A percentile compares a stretch with the other conserved stretches of the same genome.
phyloP scores from a whole-genome alignment of 2,113 vertebrate species.

The Lepus timidus region DNA sequence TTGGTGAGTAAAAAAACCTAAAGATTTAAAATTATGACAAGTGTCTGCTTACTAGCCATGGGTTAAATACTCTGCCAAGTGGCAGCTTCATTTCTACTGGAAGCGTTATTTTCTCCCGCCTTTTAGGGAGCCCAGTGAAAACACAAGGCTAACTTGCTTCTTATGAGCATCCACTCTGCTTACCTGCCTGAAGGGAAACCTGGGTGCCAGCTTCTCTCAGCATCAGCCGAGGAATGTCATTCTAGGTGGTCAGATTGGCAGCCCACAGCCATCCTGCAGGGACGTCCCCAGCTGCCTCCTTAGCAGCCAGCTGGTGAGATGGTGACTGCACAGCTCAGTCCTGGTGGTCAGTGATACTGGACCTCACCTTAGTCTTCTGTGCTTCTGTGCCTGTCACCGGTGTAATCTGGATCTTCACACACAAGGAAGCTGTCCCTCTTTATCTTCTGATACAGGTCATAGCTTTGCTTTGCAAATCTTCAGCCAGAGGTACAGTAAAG shows the following conservation, averaged over 20 bases:
- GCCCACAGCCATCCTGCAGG: neutral
- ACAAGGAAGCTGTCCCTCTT: neutral
- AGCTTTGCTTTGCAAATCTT: neutral
- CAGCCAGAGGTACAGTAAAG: neutral
- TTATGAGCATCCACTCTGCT: neutral
- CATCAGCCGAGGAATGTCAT: neutral
- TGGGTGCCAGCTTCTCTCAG: neutral
- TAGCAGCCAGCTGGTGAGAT: neutral
- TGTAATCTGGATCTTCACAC: neutral
- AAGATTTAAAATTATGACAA: neutral
- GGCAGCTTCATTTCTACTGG: neutral
- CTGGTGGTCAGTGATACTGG: neutral
- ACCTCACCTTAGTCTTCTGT: neutral
- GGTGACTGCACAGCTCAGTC: neutral
- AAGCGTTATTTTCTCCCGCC: neutral
- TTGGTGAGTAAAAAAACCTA: conserved; percentile 9
- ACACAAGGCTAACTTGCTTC: conserved; percentile 18
- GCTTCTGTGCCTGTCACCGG: neutral
- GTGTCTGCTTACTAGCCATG: neutral
- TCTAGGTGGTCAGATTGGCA: neutral
- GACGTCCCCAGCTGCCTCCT: neutral
- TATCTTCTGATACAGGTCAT: neutral
- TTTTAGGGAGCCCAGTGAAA: neutral
- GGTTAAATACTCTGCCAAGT: neutral
- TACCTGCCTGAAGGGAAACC: neutral